A percentile compares a stretch with the other conserved stretches of the same genome.
Conservation (phyloP, 2,888 invertebrate genomes). For the Troides aeacus region DNA sequence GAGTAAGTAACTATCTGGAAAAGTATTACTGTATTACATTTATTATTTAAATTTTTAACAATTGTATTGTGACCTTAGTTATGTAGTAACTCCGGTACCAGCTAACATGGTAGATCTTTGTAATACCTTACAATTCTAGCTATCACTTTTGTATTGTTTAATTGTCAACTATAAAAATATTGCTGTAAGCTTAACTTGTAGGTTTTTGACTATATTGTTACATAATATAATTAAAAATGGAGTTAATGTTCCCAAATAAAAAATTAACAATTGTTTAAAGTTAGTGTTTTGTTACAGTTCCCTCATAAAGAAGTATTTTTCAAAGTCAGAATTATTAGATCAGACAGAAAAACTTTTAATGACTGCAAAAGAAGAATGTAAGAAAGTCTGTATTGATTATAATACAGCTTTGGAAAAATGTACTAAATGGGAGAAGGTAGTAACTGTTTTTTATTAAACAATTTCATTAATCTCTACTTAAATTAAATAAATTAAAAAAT, state of each 20-base stretch:
- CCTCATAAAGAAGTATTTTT: conserved; percentile 47
- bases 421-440: conserved; percentile 51
- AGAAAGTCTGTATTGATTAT: conserved; percentile 52
- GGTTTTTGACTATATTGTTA: too few species aligned
- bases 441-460: conserved; percentile 13
- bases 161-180: too few species aligned
- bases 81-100: too few species aligned
- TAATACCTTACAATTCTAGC: too few species aligned
- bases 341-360: conserved; percentile 44
- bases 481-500: too few species aligned
- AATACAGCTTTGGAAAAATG: conserved; percentile 49
- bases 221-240: background rate
- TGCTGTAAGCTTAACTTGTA: too few species aligned
- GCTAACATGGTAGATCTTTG: too few species aligned
- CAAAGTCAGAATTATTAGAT: conserved; percentile 43
- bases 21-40: background rate
- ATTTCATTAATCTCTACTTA: background rate
- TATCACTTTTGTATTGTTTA: too few species aligned
- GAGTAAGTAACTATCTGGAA: conserved; percentile 46
- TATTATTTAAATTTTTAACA: background rate
- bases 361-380: conserved; percentile 52
- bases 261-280: background rate
- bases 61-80: background rate
- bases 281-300: conserved; percentile 44
- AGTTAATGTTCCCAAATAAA: background rate